Conservation (phyloP, 2,888 invertebrate genomes). For the Drosophila paranaensis region DNA sequence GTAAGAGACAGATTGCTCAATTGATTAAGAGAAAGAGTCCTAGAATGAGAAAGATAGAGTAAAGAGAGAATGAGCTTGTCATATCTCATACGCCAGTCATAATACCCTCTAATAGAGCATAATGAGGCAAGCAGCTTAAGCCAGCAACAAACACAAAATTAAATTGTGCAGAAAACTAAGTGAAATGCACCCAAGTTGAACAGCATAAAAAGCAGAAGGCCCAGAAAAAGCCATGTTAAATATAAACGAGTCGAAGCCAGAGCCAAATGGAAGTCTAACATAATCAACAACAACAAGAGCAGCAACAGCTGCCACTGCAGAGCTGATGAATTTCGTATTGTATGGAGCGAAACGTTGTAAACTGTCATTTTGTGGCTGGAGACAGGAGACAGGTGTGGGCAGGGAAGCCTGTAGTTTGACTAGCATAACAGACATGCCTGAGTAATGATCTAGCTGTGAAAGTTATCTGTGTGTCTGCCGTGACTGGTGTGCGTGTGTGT, state of each 20-base stretch:
- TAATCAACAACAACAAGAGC: constrained; percentile 30
- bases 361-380: constrained; percentile 52
- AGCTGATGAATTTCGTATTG: constrained; percentile 51
- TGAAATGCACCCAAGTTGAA: constrained; percentile 60
- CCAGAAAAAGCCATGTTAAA: constrained; percentile 40
- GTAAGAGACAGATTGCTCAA: no score
- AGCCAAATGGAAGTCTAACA: constrained; percentile 41
- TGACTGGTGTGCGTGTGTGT: constrained; percentile 63
- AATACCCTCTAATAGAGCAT: constrained; percentile 12
- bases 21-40: no score
- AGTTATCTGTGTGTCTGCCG: constrained; percentile 32
- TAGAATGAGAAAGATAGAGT: no score
- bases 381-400: not conserved
- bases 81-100: not conserved
- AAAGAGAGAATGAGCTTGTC: no score
- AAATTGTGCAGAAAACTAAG: constrained; percentile 71
- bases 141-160: constrained; percentile 28
- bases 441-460: constrained; percentile 51
- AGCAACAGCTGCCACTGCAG: not conserved
- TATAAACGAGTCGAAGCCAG: constrained; percentile 37
- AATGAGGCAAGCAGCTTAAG: constrained; percentile 25
- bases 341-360: constrained; percentile 35
- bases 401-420: constrained; percentile 27
- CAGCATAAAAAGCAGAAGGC: constrained; percentile 43
- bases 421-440: constrained; percentile 32